Evolutionary conservation across 1,140 invertebrate species (phyloP).

Genomic region (Tetramorium alpestre): DNA sequence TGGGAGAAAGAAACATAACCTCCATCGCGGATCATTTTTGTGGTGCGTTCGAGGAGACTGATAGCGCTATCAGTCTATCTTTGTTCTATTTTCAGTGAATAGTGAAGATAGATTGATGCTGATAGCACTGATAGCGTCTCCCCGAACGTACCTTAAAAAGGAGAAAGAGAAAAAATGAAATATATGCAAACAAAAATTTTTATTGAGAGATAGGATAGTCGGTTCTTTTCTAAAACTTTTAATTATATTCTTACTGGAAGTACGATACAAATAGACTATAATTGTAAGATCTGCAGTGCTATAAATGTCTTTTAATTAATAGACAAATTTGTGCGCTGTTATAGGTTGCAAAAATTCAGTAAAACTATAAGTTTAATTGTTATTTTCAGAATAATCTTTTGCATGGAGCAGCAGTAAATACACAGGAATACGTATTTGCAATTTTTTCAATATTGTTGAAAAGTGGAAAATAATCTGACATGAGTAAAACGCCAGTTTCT

Average conservation of each 20-base stretch:
- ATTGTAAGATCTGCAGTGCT: not conserved
- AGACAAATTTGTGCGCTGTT: not conserved
- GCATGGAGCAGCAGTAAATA: not conserved
- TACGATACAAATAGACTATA: not conserved
- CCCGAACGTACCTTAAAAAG: too few species aligned
- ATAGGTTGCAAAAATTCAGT: not conserved
- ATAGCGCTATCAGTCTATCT: too few species aligned
- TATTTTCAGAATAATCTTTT: slow-evolving; percentile 3
- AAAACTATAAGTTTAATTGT: not conserved
- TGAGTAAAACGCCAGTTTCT: slow-evolving; percentile 89
- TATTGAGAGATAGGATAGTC: too few species aligned
- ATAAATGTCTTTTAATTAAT: not conserved
- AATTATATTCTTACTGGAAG: not conserved
- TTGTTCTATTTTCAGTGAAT: too few species aligned
- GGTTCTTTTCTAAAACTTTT: not conserved
- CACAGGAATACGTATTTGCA: not conserved
- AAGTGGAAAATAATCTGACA: not conserved
- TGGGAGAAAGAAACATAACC: too few species aligned
- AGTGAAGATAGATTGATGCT: too few species aligned
- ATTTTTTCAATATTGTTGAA: not conserved
- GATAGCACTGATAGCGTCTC: too few species aligned
- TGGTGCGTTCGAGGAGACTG: too few species aligned
- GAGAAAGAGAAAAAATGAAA: too few species aligned
- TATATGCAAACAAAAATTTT: too few species aligned
- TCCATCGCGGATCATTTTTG: too few species aligned